Conservation (phyloP, 2,888 invertebrate species). For the Lithophane socia region DNA sequence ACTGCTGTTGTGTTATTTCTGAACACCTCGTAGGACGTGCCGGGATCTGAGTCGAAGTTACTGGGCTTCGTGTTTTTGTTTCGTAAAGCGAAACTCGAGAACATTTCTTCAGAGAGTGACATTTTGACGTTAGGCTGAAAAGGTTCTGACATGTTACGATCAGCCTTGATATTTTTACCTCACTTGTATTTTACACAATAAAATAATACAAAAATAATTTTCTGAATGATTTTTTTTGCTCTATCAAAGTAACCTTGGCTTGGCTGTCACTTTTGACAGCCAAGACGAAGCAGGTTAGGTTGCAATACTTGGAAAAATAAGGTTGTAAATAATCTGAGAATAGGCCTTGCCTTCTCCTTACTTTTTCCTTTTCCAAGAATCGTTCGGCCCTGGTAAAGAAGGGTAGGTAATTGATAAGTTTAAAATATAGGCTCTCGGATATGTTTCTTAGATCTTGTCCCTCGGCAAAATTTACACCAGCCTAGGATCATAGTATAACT, state of each 20-base stretch:
- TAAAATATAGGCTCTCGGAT: not conserved
- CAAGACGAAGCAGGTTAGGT: constrained; percentile 6
- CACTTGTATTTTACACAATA: constrained; percentile 65
- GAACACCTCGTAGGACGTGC: constrained; percentile 79
- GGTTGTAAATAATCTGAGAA: not conserved
- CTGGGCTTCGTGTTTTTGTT: constrained; percentile 48
- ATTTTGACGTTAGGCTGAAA: constrained; percentile 66
- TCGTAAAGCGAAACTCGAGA: constrained; percentile 49
- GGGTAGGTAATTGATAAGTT: not conserved
- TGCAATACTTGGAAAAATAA: constrained; percentile 2
- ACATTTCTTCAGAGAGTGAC: constrained; percentile 64
- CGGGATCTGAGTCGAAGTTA: constrained; percentile 61
- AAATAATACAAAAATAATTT: constrained; percentile 47
- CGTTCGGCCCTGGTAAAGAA: not conserved
- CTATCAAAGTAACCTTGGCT: constrained; percentile 19
- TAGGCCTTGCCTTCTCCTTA: not conserved
- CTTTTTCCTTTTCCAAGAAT: not conserved
- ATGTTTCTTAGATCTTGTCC: not conserved
- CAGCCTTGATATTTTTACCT: constrained; percentile 8
- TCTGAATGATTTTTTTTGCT: constrained; percentile 41
- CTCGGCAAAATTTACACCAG: not conserved
- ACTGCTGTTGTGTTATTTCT: constrained; percentile 83
- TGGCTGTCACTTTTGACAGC: constrained; percentile 28
- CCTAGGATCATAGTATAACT: not conserved
- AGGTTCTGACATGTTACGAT: constrained; percentile 61